Evolutionary conservation across 2,888 invertebrate genomes (phyloP).

Genomic region (Agonopterix heracliana): DNA sequence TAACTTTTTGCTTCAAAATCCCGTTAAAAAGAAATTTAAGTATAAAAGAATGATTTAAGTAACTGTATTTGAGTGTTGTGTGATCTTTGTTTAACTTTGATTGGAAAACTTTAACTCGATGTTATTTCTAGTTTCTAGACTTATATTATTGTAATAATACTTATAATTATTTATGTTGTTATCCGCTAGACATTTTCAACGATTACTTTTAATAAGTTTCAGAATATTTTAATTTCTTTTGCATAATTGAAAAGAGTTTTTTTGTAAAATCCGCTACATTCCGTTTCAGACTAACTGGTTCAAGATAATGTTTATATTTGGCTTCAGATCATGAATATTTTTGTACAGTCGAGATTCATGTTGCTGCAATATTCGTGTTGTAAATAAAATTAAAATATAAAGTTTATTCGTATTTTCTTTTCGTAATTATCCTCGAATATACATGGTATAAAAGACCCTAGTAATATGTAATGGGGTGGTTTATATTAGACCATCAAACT

Average conservation of each 20-base stretch:
- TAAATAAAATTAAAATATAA: slow-evolving; percentile 51
- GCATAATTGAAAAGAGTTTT: too few relatives aligned
- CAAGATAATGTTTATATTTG: slow-evolving; percentile 21
- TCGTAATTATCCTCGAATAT: neutral
- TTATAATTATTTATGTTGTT: slow-evolving; percentile 15
- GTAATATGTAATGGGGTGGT: too few relatives aligned
- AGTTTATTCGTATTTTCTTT: slow-evolving; percentile 22
- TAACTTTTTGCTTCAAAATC: neutral
- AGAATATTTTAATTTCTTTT: too few relatives aligned
- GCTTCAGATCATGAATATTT: slow-evolving; percentile 42
- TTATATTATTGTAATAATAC: slow-evolving; percentile 14
- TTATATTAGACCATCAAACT: too few relatives aligned
- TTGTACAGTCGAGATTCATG: slow-evolving; percentile 52
- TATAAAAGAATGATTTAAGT: neutral
- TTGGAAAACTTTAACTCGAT: slow-evolving; percentile 33
- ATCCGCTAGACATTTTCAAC: slow-evolving; percentile 6
- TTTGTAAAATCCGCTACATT: slow-evolving; percentile 29
- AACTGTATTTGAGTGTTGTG: slow-evolving; percentile 15
- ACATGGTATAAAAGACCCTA: too few relatives aligned
- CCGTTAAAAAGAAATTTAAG: neutral
- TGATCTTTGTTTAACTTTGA: slow-evolving; percentile 24
- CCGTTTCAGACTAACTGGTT: slow-evolving; percentile 44
- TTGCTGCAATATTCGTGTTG: slow-evolving; percentile 62
- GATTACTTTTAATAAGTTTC: neutral
- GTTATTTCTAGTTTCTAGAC: slow-evolving; percentile 29